Evolutionary conservation across 2,797 vertebrate genomes (phyloP).

Genomic region (Sarcophilus harrisii): DNA sequence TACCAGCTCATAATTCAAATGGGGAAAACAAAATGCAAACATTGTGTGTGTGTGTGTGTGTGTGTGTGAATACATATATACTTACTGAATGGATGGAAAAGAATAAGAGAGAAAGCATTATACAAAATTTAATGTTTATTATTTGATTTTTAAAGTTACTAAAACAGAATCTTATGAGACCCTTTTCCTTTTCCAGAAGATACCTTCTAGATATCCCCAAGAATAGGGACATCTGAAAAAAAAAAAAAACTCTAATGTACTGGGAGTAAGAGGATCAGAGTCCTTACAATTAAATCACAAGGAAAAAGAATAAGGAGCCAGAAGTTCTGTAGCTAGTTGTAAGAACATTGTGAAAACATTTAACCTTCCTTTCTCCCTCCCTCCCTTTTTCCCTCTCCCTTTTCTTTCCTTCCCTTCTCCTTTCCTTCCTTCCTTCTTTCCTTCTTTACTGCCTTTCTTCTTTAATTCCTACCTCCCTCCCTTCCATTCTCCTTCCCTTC

Average conservation of each 20-base stretch:
- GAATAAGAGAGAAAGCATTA: background rate
- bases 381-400: background rate
- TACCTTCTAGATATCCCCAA: background rate
- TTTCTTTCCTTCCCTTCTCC: too few relatives aligned
- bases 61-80: background rate
- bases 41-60: background rate
- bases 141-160: background rate
- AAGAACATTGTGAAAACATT: background rate
- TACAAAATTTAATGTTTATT: background rate
- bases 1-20: background rate
- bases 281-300: background rate
- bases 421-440: background rate
- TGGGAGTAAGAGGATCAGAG: background rate
- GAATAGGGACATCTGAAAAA: background rate
- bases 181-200: background rate
- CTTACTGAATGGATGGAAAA: background rate
- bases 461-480: too few relatives aligned
- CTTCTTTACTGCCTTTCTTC: too few relatives aligned
- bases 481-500: background rate
- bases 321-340: background rate
- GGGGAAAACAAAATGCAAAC: background rate
- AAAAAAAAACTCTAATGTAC: background rate
- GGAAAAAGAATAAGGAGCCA: background rate
- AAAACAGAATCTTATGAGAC: background rate
- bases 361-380: background rate